Base-by-base conservation (phyloP, 2,797 vertebrate genomes). In the Hydrolagus colliei region DNA sequence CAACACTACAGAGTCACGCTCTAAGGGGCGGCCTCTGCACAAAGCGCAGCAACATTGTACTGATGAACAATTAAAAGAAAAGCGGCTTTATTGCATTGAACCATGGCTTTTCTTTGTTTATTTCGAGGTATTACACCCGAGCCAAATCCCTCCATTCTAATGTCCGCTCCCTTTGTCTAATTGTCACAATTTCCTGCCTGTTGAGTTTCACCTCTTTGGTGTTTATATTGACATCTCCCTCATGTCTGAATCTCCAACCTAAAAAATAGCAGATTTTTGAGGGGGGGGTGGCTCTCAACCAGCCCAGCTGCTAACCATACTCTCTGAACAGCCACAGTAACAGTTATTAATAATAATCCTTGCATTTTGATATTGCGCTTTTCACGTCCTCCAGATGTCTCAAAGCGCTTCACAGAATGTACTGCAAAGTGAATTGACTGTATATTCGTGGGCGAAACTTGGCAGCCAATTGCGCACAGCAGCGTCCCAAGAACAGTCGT, bases 51-150 rank as follows among this genome's bases (percentile, higher is more conserved):
- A 71, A 0, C 32, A 12, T 18, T 84, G 13, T 65, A 67, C 18
- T 71, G 41, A 84, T 71, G 52, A 41, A 35, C 35, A 35, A 67
- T 68, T 84, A 16, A 65, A 20, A 41, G 20, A 16, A 65, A 20
- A 41, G 20, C 67, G 61, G 67, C 41, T 52, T 82, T 41, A 20
- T 22, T n/a, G 13, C 63, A 52, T 63, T 65, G 2, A 14, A 82
- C 18, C 3, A 41, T 52, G 1, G 41, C 32, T 82, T 7, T 20
- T 52, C 14, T 84, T 68, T 52, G 41, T 52, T 71, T 35, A 84
- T 68, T 84, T 84, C 79, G 63, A 84, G 79, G 20, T 84, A 41
- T 84, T 16, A 41, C 71, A 68, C 16, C 16, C 35, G 68, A 84
- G 67, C 14, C 32, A 84, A 20, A 41, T 35, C 6, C 8, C 35